Conservation (phyloP, 2,113 vertebrate genomes). For the Amphilophus citrinellus region DNA sequence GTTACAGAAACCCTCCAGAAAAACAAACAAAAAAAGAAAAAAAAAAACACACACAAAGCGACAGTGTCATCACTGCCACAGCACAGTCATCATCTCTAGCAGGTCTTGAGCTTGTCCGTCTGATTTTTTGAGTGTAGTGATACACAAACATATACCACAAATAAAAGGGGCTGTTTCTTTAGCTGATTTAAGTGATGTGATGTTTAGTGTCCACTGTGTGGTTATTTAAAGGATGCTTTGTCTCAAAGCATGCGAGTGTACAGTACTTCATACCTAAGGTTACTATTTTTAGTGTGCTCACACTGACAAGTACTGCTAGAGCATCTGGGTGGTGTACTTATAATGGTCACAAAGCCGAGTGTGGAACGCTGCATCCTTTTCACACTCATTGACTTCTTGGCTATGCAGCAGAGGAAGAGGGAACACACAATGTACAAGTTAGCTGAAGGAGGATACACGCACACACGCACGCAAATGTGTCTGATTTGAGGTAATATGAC, state of each 20-base stretch:
- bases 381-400: neutral
- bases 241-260: neutral
- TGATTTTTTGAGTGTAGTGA: neutral
- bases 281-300: too few species aligned
- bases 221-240: neutral
- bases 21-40: neutral
- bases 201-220: neutral
- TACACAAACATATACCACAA: neutral
- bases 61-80: slow-evolving; percentile 12
- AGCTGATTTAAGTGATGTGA: neutral
- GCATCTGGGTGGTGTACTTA: neutral
- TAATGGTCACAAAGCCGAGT: neutral
- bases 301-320: neutral
- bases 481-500: neutral
- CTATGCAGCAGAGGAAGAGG: neutral
- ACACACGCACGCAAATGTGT: too few species aligned
- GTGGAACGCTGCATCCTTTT: neutral
- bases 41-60: neutral
- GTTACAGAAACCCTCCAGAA: slow-evolving; percentile 1
- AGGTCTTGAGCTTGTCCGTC: neutral
- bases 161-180: neutral
- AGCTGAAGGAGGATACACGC: neutral
- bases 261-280: neutral
- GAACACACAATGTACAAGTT: neutral
- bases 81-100: neutral